These are phyloP conservation scores for Stigmatopora argus DNA, from an alignment of 2,113 vertebrate species.

Conservation along the genomic window DNA sequence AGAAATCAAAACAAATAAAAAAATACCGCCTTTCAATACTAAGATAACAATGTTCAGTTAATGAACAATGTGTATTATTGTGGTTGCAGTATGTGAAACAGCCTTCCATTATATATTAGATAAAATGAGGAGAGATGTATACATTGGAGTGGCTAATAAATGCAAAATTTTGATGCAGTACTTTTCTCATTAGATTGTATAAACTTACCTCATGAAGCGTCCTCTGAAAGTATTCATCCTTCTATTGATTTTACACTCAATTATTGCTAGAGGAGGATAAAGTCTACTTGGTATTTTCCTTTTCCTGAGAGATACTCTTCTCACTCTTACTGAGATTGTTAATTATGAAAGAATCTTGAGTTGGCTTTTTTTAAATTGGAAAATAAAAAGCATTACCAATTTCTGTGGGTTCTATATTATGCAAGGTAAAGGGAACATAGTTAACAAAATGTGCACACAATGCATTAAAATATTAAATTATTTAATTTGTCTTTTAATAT, in stretches of 20 bases:
- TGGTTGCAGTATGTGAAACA: neutral
- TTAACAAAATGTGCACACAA: slow-evolving; percentile 18
- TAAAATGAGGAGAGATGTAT: neutral
- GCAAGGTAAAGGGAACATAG: slow-evolving; percentile 4
- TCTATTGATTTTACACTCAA: neutral
- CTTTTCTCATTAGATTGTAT: neutral
- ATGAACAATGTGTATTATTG: neutral
- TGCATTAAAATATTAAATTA: slow-evolving; percentile 34
- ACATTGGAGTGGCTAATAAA: neutral
- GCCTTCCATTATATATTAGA: neutral
- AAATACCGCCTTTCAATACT: neutral
- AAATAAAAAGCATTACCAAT: neutral
- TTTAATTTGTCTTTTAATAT: slow-evolving; percentile 31
- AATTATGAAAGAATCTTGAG: slow-evolving; percentile 43
- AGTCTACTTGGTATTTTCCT: slow-evolving; percentile 25
- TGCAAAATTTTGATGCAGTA: neutral
- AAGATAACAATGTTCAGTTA: neutral
- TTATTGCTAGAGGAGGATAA: neutral
- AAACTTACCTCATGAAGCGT: neutral
- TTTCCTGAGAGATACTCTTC: slow-evolving; percentile 41
- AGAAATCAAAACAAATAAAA: neutral
- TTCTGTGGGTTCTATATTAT: neutral
- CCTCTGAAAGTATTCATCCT: neutral
- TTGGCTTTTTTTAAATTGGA: slow-evolving; percentile 58
- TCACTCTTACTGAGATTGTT: slow-evolving; percentile 45